Evolutionary conservation across 2,113 vertebrate genomes (phyloP), one percentile per base, ranked within the genome.

Genomic region (Gallinago media): DNA sequence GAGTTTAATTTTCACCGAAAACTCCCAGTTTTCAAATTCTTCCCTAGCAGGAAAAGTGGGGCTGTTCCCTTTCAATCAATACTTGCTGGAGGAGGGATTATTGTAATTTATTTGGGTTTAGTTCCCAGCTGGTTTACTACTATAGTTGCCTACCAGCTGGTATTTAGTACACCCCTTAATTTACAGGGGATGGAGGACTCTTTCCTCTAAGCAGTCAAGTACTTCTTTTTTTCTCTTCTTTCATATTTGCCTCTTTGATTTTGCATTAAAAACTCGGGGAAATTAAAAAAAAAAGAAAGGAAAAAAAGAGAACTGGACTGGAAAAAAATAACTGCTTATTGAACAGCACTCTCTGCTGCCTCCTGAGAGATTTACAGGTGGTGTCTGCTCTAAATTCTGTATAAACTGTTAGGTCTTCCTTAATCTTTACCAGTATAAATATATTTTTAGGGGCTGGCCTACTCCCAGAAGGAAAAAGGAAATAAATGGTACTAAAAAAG

Each of bases 311-410:
- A 74, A 47, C 1, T 5, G 61, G 16, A 15, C 34, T 58, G 40
- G 46, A 58, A 82, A 81, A 89, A 91, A 56, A 9, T 23, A 76
- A 66, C 74, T 80, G 46, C 81, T 92, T 89, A 73, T 94, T 50
- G 88, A 94, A 93, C 34, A 96, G 96, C 92, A 92, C 96, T 83
- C 92, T 96, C 96, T 96, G 89, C 96, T 97, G 96, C 46, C 67
- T 71, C 65, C 63, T 80, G 63, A 55, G 68, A 85, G 75, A 34
- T 85, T 63, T 93, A 68, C 93, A 94, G 10, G 27, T 32, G 17
- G 12, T 23, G n/a, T 19, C 18, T 16, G 42, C 23, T 56, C 23
- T 7, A 47, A 54, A 36, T 12, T 70, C 49, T 7, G 3, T 36
- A 5, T 23, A 40, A 89, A 36, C 4, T 36, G 32, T 27, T 56